Base-by-base conservation (phyloP, 2,888 invertebrate species). In the Rhamphomyia laevipes region DNA sequence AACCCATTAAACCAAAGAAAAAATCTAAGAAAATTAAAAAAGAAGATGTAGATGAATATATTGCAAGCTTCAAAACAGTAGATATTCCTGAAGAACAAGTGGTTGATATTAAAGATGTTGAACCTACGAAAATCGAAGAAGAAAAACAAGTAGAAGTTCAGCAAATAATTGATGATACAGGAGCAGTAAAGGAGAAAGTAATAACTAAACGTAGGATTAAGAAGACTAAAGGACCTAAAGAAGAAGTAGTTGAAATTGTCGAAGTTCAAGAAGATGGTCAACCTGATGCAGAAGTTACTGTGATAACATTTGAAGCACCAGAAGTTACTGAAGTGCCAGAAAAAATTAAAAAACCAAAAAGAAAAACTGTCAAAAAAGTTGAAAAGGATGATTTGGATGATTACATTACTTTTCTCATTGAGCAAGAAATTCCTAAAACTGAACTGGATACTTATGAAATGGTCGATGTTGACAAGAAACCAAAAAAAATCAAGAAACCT, bases 391-490 rank as follows among this genome's bases (percentile, higher is more conserved):
- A 68, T 13, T 52, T 67, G 41, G 66, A 68, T 46, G 65, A 74
- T 3, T 65, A 65, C 12, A 65, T 71, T 12, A 60, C 63, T 45
- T 63, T 61, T 37, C 58, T 59, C 4, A 65, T 66, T 53, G 57
- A 17, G 5, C 40, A 17, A 12, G 40, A 40, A 18, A 12, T 40
- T 18, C 17, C 40, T n/a, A 60, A 67, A 52, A 68, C 70, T 1
- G 69, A 70, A 54, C 61, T 70, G 0, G 71, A 73, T 51, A 65
- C 67, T 56, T 67, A 71, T 41, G 70, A 73, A 56, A 69, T 70
- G 58, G 59, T 62, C 15, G 67, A 68, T 18, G 53, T 69, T 1
- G 69, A 71, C 11, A 58, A 54, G 15, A 65, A 60, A 33, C 59
- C 61, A 5, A 66, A 63, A 46, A 66, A 67, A 48, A 52, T 37